Evolutionary conservation across 2,113 vertebrate species (phyloP), one percentile per base, ranked within the genome.

Genomic region (Ia io): DNA sequence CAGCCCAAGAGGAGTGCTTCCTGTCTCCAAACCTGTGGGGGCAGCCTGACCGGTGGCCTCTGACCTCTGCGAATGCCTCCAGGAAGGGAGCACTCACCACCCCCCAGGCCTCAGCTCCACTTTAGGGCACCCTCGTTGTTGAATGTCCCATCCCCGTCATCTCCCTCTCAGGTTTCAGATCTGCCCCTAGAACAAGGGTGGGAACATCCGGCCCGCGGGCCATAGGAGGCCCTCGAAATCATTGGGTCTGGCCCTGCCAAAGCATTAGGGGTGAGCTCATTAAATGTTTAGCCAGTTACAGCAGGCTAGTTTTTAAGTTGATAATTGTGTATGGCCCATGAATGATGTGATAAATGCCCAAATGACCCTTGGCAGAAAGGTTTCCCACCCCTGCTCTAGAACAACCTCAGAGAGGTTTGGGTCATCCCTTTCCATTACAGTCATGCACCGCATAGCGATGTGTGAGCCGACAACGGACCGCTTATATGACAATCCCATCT

Each of bases 11-110:
- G 9, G 49, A 51, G 51, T 3, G 47, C 17, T 32, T 59, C n/a
- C 63, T 53, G 0, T 49, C 18, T 56, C 28, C 22, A 10, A 28
- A 37, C 56, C 65, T 16, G 0, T 23, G 65, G 20, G 20, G 14
- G 14, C 10, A 18, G 51, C n/a, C 40, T 13, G 49, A n/a, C 51
- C 35, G 28, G 18, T 2, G 2, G 30, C 1, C 0, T 28, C 11
- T 6, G 11, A 6, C 56, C 35, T 79, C 30, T 51, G 37, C 37
- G 42, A 9, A 1, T 0, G 1, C 16, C 28, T 53, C 70, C 35
- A 1, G 56, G 59, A 22, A 10, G 7, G 5, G 6, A 30, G 37
- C 0, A 5, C 16, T 9, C 4, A 9, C 35, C 3, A 0, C 12
- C 11, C 20, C 0, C 0, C 37, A 35, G 70, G 28, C 30, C 32